Conservation (phyloP, 2,113 vertebrate species). For the Rhinogobius similis region DNA sequence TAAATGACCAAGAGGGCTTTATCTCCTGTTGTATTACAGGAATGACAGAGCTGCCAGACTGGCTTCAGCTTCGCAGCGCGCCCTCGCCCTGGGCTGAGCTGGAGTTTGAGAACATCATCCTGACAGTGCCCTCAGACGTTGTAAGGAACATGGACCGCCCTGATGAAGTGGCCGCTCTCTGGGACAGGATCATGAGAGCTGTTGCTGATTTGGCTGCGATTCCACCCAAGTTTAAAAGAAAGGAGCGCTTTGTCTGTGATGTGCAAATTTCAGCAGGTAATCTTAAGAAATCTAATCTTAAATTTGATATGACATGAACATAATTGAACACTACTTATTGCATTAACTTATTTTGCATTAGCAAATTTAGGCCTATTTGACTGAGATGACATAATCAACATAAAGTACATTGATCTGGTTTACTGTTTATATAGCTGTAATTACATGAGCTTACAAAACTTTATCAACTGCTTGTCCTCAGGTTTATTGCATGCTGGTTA, state of each 20-base stretch:
- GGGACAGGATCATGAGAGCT: slow-evolving; percentile 78
- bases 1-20: too few relatives aligned
- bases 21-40: slow-evolving; percentile 48
- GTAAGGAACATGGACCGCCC: slow-evolving; percentile 68
- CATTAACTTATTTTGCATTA: too few relatives aligned
- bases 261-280: slow-evolving; percentile 82
- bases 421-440: too few relatives aligned
- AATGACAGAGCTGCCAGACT: slow-evolving; percentile 67
- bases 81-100: slow-evolving; percentile 82
- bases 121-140: slow-evolving; percentile 74
- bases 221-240: slow-evolving; percentile 76
- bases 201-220: slow-evolving; percentile 76
- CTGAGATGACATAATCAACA: too few relatives aligned
- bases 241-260: slow-evolving; percentile 83
- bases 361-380: too few relatives aligned
- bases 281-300: neutral
- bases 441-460: too few relatives aligned
- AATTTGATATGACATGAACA: too few relatives aligned
- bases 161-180: slow-evolving; percentile 72
- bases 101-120: slow-evolving; percentile 82
- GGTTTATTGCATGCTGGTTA: slow-evolving; percentile 85
- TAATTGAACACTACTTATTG: neutral
- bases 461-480: slow-evolving; percentile 24
- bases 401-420: too few relatives aligned
- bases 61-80: slow-evolving; percentile 66